phyloP scores from a whole-genome alignment of 2,113 vertebrate species.

The Neogale vison region DNA sequence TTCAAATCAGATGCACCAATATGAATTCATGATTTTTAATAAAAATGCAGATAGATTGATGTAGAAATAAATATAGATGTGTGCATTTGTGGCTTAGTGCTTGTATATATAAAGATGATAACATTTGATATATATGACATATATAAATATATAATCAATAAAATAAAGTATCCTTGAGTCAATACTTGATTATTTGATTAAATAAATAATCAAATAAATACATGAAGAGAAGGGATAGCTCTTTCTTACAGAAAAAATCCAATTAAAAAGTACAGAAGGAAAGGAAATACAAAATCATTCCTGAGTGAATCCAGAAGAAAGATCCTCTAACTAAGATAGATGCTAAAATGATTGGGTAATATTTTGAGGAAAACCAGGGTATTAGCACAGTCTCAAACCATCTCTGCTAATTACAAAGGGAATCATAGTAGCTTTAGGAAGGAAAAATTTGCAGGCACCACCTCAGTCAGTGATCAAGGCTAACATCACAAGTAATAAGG shows the following conservation, averaged over 20 bases:
- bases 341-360: not conserved
- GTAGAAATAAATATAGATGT: not conserved
- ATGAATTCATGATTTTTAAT: not conserved
- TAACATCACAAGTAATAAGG: not conserved
- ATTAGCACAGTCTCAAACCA: not conserved
- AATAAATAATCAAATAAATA: constrained; percentile 14
- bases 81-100: not conserved
- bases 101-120: not conserved
- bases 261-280: not conserved
- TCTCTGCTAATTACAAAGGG: not conserved
- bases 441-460: not conserved
- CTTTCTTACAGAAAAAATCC: not conserved
- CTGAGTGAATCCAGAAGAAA: not conserved
- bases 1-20: not conserved
- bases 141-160: not conserved
- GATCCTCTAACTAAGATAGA: not conserved
- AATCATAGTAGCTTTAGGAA: not conserved
- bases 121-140: not conserved
- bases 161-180: not conserved
- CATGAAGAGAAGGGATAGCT: not conserved
- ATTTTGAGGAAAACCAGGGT: not conserved
- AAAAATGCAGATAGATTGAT: not conserved
- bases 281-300: not conserved
- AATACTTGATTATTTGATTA: not conserved
- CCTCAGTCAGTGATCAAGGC: not conserved